phyloP scores from a whole-genome alignment of 2,888 invertebrate genomes.

The Tetrapedia diversipes region DNA sequence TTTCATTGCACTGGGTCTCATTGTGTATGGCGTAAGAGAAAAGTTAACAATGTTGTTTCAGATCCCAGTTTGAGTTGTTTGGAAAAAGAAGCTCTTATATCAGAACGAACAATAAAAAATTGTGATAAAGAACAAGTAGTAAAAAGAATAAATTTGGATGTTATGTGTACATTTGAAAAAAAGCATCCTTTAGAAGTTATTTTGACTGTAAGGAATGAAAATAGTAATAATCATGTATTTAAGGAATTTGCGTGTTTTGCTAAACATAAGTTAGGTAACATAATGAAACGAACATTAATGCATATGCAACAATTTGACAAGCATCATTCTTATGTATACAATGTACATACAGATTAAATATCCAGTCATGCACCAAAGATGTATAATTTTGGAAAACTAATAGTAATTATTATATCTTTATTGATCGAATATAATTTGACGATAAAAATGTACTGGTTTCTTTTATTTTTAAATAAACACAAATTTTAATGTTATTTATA shows the following conservation, averaged over 20 bases:
- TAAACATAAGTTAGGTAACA: slow-evolving; percentile 70
- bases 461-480: background rate
- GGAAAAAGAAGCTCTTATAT: slow-evolving; percentile 79
- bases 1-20: slow-evolving; percentile 77
- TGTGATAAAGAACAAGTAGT: slow-evolving; percentile 54
- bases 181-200: slow-evolving; percentile 72
- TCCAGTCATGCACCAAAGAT: slow-evolving; percentile 11
- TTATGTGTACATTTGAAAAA: slow-evolving; percentile 75
- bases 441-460: background rate
- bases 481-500: slow-evolving; percentile 1
- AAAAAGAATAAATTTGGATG: slow-evolving; percentile 73
- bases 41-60: slow-evolving; percentile 67
- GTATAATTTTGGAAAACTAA: background rate
- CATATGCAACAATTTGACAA: slow-evolving; percentile 73
- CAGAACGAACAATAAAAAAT: slow-evolving; percentile 74
- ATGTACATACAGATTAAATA: background rate
- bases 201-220: slow-evolving; percentile 71
- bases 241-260: slow-evolving; percentile 74
- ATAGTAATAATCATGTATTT: slow-evolving; percentile 75
- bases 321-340: background rate
- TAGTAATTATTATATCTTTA: background rate
- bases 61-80: slow-evolving; percentile 72
- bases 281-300: slow-evolving; percentile 69
- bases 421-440: background rate
- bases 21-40: slow-evolving; percentile 79